These are phyloP conservation scores for Drosophila subquinaria DNA, from an alignment of 2,888 invertebrate genomes.

Conservation along the genomic window DNA sequence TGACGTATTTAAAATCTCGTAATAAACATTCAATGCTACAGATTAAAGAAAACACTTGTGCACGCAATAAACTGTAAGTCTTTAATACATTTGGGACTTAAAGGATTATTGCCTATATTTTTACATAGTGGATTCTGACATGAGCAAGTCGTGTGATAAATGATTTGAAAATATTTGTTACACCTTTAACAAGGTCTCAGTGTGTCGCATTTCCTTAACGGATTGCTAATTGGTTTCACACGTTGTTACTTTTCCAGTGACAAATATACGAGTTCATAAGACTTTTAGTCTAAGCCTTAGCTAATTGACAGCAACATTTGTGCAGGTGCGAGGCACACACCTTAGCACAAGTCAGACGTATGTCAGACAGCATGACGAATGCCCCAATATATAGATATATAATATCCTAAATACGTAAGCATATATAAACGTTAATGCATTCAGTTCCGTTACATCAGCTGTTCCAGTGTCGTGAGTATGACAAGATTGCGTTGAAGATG, in stretches of 20 bases:
- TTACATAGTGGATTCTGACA: conserved; percentile 2
- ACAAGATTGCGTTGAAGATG: conserved; percentile 38
- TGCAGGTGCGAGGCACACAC: conserved; percentile 37
- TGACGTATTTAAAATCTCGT: not conserved
- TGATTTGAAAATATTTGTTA: conserved; percentile 25
- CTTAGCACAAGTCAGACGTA: conserved; percentile 26
- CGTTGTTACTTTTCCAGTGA: conserved; percentile 42
- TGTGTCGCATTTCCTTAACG: conserved; percentile 43
- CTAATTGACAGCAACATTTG: conserved; percentile 41
- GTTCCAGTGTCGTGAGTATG: conserved; percentile 6
- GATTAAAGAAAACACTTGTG: not conserved
- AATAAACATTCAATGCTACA: not conserved
- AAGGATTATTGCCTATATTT: conserved; percentile 18
- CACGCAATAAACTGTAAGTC: not conserved
- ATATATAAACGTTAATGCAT: conserved; percentile 1
- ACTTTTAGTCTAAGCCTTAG: conserved; percentile 33
- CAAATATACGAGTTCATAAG: conserved; percentile 35
- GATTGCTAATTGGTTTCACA: conserved; percentile 50
- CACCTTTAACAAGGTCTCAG: conserved; percentile 21
- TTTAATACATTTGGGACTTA: not conserved
- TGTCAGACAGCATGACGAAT: conserved; percentile 44
- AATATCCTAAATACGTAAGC: not conserved
- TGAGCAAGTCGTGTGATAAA: conserved; percentile 20
- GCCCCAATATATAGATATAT: conserved; percentile 18
- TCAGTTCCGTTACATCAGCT: conserved; percentile 35